phyloP scores from a whole-genome alignment of 2,113 vertebrate species.

The Rhynchopsitta pachyrhyncha region DNA sequence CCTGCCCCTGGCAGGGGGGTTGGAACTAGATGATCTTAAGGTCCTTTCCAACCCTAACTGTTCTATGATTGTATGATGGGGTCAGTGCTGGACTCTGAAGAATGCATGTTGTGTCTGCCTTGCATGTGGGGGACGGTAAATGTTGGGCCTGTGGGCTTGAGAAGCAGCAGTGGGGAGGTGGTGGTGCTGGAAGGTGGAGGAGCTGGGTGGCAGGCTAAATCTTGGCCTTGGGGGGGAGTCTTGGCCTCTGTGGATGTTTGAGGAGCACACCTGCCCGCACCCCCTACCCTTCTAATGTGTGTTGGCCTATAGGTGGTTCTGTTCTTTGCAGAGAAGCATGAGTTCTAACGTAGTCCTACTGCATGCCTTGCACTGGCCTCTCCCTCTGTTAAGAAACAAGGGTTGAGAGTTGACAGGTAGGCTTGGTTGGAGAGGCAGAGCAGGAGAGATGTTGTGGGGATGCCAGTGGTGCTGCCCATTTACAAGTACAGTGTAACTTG shows the following conservation, averaged over 20 bases:
- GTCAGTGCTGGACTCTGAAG: background rate
- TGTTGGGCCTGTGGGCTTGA: background rate
- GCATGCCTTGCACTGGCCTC: background rate
- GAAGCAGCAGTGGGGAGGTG: background rate
- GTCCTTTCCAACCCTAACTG: too few relatives aligned
- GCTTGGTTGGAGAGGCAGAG: background rate
- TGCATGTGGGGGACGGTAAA: rapidly evolving
- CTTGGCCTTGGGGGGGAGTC: background rate
- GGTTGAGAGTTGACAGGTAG: background rate
- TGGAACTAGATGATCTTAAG: too few relatives aligned
- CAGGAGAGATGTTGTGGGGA: rapidly evolving
- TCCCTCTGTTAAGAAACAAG: background rate
- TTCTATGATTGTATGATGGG: background rate
- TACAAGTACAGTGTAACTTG: background rate
- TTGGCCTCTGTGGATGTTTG: background rate
- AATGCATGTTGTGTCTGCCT: background rate
- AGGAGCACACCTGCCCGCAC: background rate
- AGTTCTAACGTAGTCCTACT: background rate
- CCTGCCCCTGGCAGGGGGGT: too few relatives aligned
- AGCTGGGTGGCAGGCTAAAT: background rate
- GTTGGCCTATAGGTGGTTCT: background rate
- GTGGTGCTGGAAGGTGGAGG: background rate
- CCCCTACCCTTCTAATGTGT: rapidly evolving
- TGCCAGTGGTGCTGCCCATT: rapidly evolving
- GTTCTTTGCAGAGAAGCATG: background rate